These are phyloP conservation scores for Hydrochoerus hydrochaeris DNA, from an alignment of 2,113 vertebrate genomes.

Conservation along the genomic window DNA sequence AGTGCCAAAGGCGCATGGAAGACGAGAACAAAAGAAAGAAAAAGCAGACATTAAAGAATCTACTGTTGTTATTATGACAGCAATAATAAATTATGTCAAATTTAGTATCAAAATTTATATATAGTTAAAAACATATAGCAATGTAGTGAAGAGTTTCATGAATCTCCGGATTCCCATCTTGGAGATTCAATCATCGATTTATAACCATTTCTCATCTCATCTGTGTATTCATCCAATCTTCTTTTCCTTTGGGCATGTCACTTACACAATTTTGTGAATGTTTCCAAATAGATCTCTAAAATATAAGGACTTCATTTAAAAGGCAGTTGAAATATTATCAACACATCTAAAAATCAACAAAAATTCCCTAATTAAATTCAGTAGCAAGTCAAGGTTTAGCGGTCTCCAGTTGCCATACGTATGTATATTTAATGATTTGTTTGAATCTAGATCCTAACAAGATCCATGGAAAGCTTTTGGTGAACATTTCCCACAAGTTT, in stretches of 20 bases:
- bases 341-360: not conserved
- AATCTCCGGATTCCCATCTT: not conserved
- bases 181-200: not conserved
- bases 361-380: not conserved
- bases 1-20: not conserved
- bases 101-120: slow-evolving; percentile 11
- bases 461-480: not conserved
- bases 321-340: slow-evolving; percentile 1
- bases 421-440: not conserved
- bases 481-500: not conserved
- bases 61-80: not conserved
- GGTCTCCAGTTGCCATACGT: not conserved
- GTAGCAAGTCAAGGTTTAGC: not conserved
- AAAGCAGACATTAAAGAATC: not conserved
- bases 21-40: not conserved
- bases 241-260: not conserved
- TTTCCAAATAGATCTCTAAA: slow-evolving; percentile 12
- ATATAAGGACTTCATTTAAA: slow-evolving; percentile 12
- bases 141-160: not conserved
- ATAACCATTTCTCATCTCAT: not conserved
- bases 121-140: slow-evolving; percentile 11
- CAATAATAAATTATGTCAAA: not conserved
- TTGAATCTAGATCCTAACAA: slow-evolving; percentile 23
- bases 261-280: not conserved
- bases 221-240: not conserved